Evolutionary conservation across 1,140 invertebrate species (phyloP).

Genomic region (Cotesia chilonis): DNA sequence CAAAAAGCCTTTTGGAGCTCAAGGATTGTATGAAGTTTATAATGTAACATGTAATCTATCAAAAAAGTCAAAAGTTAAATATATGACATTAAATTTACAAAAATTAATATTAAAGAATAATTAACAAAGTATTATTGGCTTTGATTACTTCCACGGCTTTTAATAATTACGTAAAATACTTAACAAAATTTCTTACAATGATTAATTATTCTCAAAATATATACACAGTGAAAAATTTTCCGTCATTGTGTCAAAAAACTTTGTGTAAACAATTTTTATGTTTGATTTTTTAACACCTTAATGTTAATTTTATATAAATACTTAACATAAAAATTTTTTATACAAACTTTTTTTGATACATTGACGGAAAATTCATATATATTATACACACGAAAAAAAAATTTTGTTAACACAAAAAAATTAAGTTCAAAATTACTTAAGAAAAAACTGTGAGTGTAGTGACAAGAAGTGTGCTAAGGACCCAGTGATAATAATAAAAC

Average conservation of each 20-base stretch:
- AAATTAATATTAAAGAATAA: slow-evolving; percentile 10
- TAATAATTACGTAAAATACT: slow-evolving; percentile 5
- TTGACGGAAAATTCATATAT: too few species aligned
- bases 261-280: too few species aligned
- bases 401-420: background rate
- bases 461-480: too few species aligned
- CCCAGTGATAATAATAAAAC: too few species aligned
- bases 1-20: slow-evolving; percentile 21
- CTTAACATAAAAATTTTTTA: too few species aligned
- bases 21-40: slow-evolving; percentile 15
- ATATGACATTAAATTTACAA: slow-evolving; percentile 15
- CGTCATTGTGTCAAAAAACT: background rate
- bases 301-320: too few species aligned
- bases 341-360: too few species aligned
- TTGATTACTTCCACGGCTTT: slow-evolving; percentile 30
- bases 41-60: background rate
- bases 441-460: background rate
- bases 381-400: too few species aligned
- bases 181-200: background rate
- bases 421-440: background rate
- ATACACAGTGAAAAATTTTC: slow-evolving; percentile 11
- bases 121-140: slow-evolving; percentile 27
- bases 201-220: slow-evolving; percentile 31
- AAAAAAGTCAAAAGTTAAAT: background rate
- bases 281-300: too few species aligned